These are phyloP conservation scores for Drosophila repleta DNA, from an alignment of 1,140 invertebrate genomes.

Conservation along the genomic window DNA sequence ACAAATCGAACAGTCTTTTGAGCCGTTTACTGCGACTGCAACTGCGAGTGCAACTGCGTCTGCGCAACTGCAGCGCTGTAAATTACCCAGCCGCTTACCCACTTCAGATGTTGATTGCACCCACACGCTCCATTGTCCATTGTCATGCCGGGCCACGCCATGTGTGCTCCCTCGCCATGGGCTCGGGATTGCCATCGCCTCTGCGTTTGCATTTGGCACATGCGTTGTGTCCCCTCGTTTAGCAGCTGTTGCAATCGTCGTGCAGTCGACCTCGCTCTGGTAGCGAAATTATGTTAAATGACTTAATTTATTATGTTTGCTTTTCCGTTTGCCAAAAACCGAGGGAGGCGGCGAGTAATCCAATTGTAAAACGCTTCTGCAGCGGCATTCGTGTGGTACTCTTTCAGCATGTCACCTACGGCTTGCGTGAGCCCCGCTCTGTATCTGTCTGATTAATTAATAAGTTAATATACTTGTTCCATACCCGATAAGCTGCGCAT, in stretches of 20 bases:
- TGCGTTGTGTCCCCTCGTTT: slow-evolving; percentile 70
- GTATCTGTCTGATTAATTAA: background rate
- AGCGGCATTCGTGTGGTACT: slow-evolving; percentile 36
- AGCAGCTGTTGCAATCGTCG: slow-evolving; percentile 66
- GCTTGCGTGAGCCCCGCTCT: slow-evolving; percentile 7
- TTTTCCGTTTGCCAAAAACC: slow-evolving; percentile 58
- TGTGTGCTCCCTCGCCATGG: slow-evolving; percentile 30
- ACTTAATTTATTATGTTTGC: slow-evolving; percentile 79
- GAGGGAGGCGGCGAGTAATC: slow-evolving; percentile 43
- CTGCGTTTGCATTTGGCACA: slow-evolving; percentile 55
- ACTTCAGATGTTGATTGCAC: slow-evolving; percentile 70
- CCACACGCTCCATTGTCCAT: slow-evolving; percentile 67
- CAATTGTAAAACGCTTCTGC: slow-evolving; percentile 57
- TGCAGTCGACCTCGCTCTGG: slow-evolving; percentile 42
- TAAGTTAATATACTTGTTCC: too few species aligned
- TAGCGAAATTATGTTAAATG: slow-evolving; percentile 81
- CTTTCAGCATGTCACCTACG: slow-evolving; percentile 47
- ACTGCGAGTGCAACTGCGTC: slow-evolving; percentile 21
- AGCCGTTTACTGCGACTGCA: slow-evolving; percentile 15
- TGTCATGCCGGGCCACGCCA: slow-evolving; percentile 36
- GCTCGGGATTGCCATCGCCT: slow-evolving; percentile 24
- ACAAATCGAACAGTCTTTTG: slow-evolving; percentile 12
- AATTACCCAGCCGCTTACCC: slow-evolving; percentile 54
- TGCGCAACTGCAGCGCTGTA: slow-evolving; percentile 50
- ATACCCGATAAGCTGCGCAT: too few species aligned